Conservation (phyloP, 2,113 vertebrate genomes). For the Corythornis cristatus region DNA sequence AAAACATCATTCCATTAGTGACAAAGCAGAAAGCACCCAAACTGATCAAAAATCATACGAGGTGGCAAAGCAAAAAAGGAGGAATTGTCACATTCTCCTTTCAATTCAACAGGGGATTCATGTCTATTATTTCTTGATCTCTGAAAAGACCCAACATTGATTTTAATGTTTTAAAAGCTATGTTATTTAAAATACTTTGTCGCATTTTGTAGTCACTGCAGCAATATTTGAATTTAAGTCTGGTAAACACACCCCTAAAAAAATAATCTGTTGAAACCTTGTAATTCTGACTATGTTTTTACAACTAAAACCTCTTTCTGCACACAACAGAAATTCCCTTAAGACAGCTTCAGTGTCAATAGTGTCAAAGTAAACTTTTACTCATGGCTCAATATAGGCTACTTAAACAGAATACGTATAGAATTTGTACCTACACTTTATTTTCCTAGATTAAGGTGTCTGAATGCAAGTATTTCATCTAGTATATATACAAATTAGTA, state of each 20-base stretch:
- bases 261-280: background rate
- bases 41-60: background rate
- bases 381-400: background rate
- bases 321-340: background rate
- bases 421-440: background rate
- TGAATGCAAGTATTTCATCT: background rate
- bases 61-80: background rate
- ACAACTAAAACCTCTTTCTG: background rate
- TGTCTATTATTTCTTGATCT: background rate
- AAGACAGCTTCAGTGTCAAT: background rate
- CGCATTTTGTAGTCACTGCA: background rate
- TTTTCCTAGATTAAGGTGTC: background rate
- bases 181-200: background rate
- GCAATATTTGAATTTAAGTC: background rate
- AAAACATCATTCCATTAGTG: constrained; percentile 30
- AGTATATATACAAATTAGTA: background rate
- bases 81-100: background rate
- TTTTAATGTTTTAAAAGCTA: background rate
- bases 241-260: background rate
- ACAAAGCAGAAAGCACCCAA: background rate
- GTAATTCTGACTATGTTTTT: background rate
- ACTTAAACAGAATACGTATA: background rate
- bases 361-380: background rate
- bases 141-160: background rate
- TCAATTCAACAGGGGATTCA: background rate